phyloP scores from a whole-genome alignment of 2,888 invertebrate species.

The Calameuta filiformis region DNA sequence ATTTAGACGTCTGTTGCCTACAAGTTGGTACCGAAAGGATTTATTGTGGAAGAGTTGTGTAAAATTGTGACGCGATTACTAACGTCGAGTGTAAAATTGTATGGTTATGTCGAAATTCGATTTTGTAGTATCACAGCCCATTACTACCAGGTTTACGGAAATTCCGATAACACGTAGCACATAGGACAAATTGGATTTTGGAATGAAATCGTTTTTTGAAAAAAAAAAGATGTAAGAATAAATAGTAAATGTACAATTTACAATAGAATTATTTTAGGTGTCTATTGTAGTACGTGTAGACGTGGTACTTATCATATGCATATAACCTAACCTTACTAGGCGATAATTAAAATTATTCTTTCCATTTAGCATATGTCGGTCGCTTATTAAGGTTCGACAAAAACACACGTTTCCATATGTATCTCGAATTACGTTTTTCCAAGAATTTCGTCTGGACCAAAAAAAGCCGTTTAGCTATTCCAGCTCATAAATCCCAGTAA shows the following conservation, averaged over 20 bases:
- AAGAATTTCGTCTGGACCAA: background rate
- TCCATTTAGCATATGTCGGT: background rate
- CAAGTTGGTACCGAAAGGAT: background rate
- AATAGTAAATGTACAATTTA: background rate
- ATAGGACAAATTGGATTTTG: background rate
- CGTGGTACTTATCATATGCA: background rate
- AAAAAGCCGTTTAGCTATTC: background rate
- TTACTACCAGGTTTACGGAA: background rate
- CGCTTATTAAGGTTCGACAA: background rate
- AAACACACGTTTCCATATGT: background rate
- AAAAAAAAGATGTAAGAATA: background rate
- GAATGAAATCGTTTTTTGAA: background rate
- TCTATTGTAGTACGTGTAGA: background rate
- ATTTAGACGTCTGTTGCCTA: background rate
- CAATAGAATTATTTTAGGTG: background rate
- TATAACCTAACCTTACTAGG: background rate
- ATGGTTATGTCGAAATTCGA: background rate
- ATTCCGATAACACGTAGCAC: background rate
- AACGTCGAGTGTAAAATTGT: background rate
- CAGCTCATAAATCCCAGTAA: background rate
- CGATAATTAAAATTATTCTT: background rate
- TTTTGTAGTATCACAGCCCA: background rate
- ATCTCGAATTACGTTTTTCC: background rate
- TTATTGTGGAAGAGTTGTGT: background rate
- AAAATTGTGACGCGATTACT: background rate